Evolutionary conservation across 2,113 vertebrate genomes (phyloP).

Genomic region (Cyanistes caeruleus): DNA sequence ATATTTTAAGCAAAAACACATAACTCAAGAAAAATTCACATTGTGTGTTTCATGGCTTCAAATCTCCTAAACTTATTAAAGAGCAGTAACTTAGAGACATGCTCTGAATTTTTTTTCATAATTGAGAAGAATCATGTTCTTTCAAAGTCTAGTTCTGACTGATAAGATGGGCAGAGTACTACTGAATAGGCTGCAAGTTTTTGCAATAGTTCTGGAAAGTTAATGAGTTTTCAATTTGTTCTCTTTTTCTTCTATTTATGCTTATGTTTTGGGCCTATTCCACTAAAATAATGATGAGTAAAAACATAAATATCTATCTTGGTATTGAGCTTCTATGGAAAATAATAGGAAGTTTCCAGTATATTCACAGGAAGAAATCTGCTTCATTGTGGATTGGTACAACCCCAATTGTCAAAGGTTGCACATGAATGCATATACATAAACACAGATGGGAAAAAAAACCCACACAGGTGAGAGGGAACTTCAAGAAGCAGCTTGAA

Average conservation of each 20-base stretch:
- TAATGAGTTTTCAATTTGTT: neutral
- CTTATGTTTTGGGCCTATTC: neutral
- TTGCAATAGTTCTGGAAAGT: neutral
- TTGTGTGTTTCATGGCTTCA: neutral
- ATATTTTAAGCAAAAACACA: neutral
- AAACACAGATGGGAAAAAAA: neutral
- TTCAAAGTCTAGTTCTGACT: neutral
- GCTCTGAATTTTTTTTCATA: neutral
- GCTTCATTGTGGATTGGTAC: neutral
- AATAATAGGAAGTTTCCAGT: neutral
- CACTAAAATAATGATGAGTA: neutral
- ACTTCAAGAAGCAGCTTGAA: neutral
- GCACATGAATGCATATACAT: neutral
- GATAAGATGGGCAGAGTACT: neutral
- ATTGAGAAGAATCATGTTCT: neutral
- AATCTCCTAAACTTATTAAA: neutral
- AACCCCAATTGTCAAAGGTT: neutral
- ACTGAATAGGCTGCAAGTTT: neutral
- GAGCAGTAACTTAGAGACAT: neutral
- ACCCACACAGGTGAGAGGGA: neutral
- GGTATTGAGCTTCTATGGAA: neutral
- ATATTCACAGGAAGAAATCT: neutral
- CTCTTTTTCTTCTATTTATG: neutral
- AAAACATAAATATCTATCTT: neutral
- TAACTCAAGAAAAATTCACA: neutral